phyloP scores from a whole-genome alignment of 2,888 invertebrate genomes.

The Coronaproctus castanopsis region DNA sequence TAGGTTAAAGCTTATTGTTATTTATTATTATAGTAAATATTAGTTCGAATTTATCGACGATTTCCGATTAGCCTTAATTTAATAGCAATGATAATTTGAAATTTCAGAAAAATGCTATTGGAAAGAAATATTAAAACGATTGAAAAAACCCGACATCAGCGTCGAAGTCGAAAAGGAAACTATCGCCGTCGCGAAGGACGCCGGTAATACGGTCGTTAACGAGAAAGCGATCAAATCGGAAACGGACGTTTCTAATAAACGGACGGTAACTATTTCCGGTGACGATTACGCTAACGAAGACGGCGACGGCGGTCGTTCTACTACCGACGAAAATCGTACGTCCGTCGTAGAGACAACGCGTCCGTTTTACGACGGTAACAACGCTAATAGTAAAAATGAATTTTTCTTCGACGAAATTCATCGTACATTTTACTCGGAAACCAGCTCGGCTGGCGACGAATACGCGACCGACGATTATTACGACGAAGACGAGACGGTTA shows the following conservation, averaged over 20 bases:
- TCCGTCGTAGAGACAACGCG: too few species aligned
- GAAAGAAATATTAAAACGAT: slow-evolving; percentile 12
- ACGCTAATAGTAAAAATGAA: not conserved
- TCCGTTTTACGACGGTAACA: not conserved
- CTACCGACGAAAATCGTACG: not conserved
- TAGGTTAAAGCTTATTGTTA: too few species aligned
- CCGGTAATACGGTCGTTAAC: not conserved
- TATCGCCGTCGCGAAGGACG: not conserved
- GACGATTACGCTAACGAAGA: not conserved
- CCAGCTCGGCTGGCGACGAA: not conserved
- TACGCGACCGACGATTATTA: not conserved
- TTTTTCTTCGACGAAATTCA: not conserved
- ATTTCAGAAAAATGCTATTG: slow-evolving; percentile 12
- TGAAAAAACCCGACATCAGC: slow-evolving; percentile 11
- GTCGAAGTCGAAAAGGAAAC: slow-evolving; percentile 4
- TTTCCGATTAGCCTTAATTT: too few species aligned
- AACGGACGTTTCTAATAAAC: not conserved
- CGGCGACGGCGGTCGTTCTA: not conserved
- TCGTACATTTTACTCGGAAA: not conserved
- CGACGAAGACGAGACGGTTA: not conserved
- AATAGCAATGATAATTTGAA: too few species aligned
- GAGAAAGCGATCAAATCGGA: not conserved
- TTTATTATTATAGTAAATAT: too few species aligned
- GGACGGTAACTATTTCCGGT: too few species aligned
- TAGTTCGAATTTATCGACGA: too few species aligned